Evolutionary conservation across 2,888 invertebrate genomes (phyloP).

Genomic region (Chrysolina haemoptera): DNA sequence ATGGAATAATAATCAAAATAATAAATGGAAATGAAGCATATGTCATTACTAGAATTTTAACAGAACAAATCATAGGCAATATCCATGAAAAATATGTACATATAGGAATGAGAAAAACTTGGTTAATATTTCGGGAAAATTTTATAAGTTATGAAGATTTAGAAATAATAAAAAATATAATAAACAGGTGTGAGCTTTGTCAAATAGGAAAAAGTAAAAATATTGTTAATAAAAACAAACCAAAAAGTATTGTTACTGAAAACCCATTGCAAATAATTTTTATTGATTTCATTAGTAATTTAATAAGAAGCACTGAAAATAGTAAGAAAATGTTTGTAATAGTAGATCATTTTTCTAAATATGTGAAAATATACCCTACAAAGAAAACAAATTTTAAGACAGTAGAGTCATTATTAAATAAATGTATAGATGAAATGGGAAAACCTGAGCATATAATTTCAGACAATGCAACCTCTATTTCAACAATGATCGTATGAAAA

Average conservation of each 20-base stretch:
- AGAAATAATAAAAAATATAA: constrained; percentile 1
- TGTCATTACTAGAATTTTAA: too few relatives aligned
- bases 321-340: background rate
- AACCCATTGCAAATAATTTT: background rate
- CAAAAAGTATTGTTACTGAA: background rate
- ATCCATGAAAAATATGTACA: too few relatives aligned
- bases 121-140: background rate
- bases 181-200: background rate
- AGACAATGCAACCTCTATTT: constrained; percentile 23
- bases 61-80: background rate
- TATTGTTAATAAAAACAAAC: constrained; percentile 17
- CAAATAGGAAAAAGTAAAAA: constrained; percentile 3
- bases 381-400: background rate
- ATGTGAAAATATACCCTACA: background rate
- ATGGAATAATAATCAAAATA: too few relatives aligned
- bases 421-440: background rate
- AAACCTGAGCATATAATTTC: constrained; percentile 4
- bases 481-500: too few relatives aligned
- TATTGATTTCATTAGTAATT: constrained; percentile 16
- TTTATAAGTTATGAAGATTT: constrained; percentile 10
- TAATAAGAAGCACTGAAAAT: background rate
- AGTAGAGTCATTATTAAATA: background rate
- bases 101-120: too few relatives aligned
- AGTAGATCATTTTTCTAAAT: background rate
- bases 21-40: too few relatives aligned